A percentile compares a stretch with the other conserved stretches of the same genome.
These are phyloP conservation scores for Molorchus minor DNA, from an alignment of 2,888 invertebrate genomes.

Conservation along the genomic window DNA sequence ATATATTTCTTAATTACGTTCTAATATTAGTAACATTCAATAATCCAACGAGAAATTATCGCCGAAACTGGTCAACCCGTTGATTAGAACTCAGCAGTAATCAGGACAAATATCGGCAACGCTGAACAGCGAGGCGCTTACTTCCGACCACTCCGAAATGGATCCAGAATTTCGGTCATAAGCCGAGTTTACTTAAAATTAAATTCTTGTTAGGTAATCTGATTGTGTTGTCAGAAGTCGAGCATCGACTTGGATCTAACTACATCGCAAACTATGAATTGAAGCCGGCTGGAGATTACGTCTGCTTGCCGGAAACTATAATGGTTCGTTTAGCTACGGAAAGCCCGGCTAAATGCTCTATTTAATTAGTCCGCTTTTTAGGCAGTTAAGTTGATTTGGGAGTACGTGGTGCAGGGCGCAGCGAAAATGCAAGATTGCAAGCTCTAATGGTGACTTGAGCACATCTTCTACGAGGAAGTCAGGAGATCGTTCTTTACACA, in stretches of 20 bases:
- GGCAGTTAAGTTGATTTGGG: background rate
- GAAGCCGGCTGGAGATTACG: constrained; percentile 17
- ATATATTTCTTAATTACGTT: no score
- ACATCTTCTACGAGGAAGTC: background rate
- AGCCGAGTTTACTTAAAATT: constrained; percentile 40
- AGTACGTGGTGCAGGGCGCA: background rate
- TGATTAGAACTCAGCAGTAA: background rate
- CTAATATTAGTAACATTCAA: background rate
- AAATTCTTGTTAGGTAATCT: constrained; percentile 44
- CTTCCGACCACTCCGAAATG: background rate
- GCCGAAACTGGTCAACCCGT: background rate
- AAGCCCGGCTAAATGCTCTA: constrained; percentile 3
- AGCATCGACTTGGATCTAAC: constrained; percentile 28
- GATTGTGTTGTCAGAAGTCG: constrained; percentile 38
- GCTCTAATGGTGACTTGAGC: background rate
- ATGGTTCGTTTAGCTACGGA: constrained; percentile 18
- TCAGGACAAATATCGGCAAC: background rate
- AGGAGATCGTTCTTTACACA: no score
- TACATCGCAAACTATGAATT: constrained; percentile 23
- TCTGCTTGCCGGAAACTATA: constrained; percentile 20
- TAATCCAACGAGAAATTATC: background rate
- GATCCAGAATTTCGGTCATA: background rate
- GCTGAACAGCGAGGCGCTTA: background rate
- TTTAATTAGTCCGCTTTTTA: constrained; percentile 14
- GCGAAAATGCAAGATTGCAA: constrained; percentile 5